A percentile compares a stretch with the other conserved stretches of the same genome.
Evolutionary conservation across 2,113 vertebrate species (phyloP).

Genomic region (Hymenochirus boettgeri): DNA sequence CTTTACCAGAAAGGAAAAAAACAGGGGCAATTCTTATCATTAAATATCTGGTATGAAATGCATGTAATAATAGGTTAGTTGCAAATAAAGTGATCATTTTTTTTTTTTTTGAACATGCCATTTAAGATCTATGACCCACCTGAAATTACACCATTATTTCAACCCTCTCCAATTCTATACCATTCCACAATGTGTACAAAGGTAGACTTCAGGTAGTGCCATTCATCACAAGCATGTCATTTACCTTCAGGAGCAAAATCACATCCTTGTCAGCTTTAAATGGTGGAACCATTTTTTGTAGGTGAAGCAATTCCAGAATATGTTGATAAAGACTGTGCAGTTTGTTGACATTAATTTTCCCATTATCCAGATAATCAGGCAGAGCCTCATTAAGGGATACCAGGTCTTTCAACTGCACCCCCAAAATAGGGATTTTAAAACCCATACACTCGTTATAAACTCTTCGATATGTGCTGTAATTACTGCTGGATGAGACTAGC

Average conservation of each 20-base stretch:
- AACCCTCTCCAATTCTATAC: no score
- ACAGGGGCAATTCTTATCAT: no score
- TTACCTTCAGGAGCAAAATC: slow-evolving; percentile 81
- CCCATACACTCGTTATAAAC: slow-evolving; percentile 69
- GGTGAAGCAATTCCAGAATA: slow-evolving; percentile 71
- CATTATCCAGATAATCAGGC: slow-evolving; percentile 72
- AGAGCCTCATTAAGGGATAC: slow-evolving; percentile 80
- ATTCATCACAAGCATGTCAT: not conserved
- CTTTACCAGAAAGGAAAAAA: no score
- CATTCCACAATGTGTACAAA: no score
- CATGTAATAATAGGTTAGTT: no score
- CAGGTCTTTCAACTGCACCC: slow-evolving; percentile 87
- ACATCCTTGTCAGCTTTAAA: slow-evolving; percentile 82
- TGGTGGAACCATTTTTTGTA: slow-evolving; percentile 67
- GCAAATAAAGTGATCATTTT: no score
- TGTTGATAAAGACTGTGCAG: slow-evolving; percentile 80
- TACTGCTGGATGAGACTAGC: slow-evolving; percentile 78
- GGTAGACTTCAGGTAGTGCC: no score
- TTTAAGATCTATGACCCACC: no score
- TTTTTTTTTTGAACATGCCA: no score
- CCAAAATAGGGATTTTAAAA: slow-evolving; percentile 84
- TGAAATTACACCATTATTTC: no score
- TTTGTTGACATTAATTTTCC: slow-evolving; percentile 81
- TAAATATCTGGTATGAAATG: no score
- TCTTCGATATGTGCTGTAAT: slow-evolving; percentile 78